These are phyloP conservation scores for Cantharis nigra DNA, from an alignment of 2,888 invertebrate species.

Conservation along the genomic window DNA sequence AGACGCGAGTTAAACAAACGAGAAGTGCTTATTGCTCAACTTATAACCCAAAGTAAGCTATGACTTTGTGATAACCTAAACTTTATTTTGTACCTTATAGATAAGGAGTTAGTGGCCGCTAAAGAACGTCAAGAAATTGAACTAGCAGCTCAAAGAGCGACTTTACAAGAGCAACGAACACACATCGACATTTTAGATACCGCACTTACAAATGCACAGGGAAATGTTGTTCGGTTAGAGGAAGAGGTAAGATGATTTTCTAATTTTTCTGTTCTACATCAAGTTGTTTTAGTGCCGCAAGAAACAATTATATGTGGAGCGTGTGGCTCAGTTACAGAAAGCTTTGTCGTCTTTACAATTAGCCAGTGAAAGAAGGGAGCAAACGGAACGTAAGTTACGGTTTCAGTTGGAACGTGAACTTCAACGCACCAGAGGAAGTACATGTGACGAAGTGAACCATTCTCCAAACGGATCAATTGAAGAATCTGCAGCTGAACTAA, in stretches of 20 bases:
- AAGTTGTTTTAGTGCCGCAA: slow-evolving; percentile 65
- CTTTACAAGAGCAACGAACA: slow-evolving; percentile 87
- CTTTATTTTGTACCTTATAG: slow-evolving; percentile 57
- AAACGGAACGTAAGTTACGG: slow-evolving; percentile 81
- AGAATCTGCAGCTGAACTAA: slow-evolving; percentile 65
- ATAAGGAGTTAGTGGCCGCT: slow-evolving; percentile 85
- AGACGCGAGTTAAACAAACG: slow-evolving; percentile 73
- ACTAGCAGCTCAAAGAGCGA: slow-evolving; percentile 84
- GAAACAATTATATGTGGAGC: slow-evolving; percentile 82
- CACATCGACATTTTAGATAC: slow-evolving; percentile 92
- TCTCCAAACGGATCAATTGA: slow-evolving; percentile 54
- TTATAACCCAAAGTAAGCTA: slow-evolving; percentile 81
- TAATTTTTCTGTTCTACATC: not conserved
- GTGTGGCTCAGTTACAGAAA: slow-evolving; percentile 81
- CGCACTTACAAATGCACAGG: slow-evolving; percentile 88
- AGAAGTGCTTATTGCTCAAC: slow-evolving; percentile 82
- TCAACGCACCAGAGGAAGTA: slow-evolving; percentile 59
- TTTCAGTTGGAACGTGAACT: slow-evolving; percentile 86
- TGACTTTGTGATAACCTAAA: not conserved
- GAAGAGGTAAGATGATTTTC: slow-evolving; percentile 69
- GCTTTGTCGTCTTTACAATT: slow-evolving; percentile 80
- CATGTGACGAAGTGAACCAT: slow-evolving; percentile 43
- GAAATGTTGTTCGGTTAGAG: slow-evolving; percentile 84
- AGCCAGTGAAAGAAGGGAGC: slow-evolving; percentile 83
- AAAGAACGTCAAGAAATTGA: slow-evolving; percentile 93